These are phyloP conservation scores for Beris chalybata DNA, from an alignment of 2,888 invertebrate species.

Conservation along the genomic window DNA sequence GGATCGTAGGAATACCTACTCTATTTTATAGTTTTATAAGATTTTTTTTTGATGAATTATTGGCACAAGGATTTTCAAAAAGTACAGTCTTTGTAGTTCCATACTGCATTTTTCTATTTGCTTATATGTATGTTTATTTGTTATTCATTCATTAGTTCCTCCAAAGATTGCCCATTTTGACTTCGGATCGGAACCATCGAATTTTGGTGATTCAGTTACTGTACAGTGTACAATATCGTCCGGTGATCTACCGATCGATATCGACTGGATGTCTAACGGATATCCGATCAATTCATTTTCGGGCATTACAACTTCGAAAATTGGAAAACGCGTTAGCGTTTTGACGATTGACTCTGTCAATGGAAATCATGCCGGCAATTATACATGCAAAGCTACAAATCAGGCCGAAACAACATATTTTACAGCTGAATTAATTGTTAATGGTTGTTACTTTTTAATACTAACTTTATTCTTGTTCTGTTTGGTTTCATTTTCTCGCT, in stretches of 20 bases:
- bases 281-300: conserved; percentile 52
- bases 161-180: conserved; percentile 75
- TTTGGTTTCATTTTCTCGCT: conserved; percentile 9
- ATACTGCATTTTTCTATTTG: no score
- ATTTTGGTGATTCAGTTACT: conserved; percentile 66
- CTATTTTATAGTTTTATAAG: no score
- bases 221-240: conserved; percentile 63
- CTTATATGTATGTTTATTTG: not conserved
- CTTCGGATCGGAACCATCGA: conserved; percentile 69
- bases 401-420: conserved; percentile 68
- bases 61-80: no score
- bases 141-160: conserved; percentile 61
- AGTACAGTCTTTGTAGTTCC: no score
- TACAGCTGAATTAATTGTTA: conserved; percentile 70
- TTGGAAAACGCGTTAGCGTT: conserved; percentile 64
- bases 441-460: conserved; percentile 58
- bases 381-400: conserved; percentile 75
- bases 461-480: conserved; percentile 45
- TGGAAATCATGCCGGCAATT: conserved; percentile 71
- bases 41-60: no score
- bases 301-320: conserved; percentile 56
- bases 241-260: conserved; percentile 68
- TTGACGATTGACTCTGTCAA: conserved; percentile 66
- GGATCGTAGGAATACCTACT: no score
- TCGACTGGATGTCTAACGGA: conserved; percentile 61